A percentile compares a stretch with the other conserved stretches of the same genome.
phyloP scores from a whole-genome alignment of 92 coral and sea anemone genomes.

The Palythoa caribaeorum region DNA sequence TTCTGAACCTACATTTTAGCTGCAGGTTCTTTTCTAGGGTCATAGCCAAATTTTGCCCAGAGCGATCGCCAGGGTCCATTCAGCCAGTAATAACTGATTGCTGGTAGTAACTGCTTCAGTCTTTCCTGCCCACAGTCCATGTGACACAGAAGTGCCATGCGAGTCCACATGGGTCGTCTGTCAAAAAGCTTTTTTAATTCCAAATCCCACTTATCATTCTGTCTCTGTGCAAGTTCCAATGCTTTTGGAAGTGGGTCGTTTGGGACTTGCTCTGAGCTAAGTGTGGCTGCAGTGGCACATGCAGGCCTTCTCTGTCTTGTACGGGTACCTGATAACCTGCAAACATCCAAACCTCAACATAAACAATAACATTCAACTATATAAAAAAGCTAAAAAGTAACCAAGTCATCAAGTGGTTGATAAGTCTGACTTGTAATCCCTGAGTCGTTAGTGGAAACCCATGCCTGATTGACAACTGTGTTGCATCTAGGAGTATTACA shows the following conservation, averaged over 20 bases:
- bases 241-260: slow-evolving; percentile 76
- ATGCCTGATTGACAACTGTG: too few species aligned
- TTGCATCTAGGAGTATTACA: too few species aligned
- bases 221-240: slow-evolving; percentile 49
- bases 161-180: slow-evolving; percentile 93
- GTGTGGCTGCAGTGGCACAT: slow-evolving; percentile 72
- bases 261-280: slow-evolving; percentile 71
- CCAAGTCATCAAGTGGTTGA: too few species aligned
- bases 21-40: slow-evolving; percentile 89
- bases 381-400: too few species aligned
- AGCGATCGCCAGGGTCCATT: slow-evolving; percentile 98
- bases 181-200: slow-evolving; percentile 78
- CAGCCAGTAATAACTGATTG: slow-evolving; percentile 82
- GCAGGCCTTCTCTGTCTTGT: slow-evolving; percentile 73
- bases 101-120: slow-evolving; percentile 72
- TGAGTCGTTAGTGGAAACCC: too few species aligned
- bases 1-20: slow-evolving; percentile 85
- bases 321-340: slow-evolving; percentile 56
- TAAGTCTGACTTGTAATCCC: too few species aligned
- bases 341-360: background rate
- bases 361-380: background rate
- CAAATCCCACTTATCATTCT: slow-evolving; percentile 70
- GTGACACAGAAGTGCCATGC: slow-evolving; percentile 78
- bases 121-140: slow-evolving; percentile 57
- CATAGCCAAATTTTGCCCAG: slow-evolving; percentile 92